Percentiles rank a stretch among this genome's conserved stretches.
phyloP scores from a whole-genome alignment of 2,113 vertebrate species.

The Oncorhynchus kisutch region DNA sequence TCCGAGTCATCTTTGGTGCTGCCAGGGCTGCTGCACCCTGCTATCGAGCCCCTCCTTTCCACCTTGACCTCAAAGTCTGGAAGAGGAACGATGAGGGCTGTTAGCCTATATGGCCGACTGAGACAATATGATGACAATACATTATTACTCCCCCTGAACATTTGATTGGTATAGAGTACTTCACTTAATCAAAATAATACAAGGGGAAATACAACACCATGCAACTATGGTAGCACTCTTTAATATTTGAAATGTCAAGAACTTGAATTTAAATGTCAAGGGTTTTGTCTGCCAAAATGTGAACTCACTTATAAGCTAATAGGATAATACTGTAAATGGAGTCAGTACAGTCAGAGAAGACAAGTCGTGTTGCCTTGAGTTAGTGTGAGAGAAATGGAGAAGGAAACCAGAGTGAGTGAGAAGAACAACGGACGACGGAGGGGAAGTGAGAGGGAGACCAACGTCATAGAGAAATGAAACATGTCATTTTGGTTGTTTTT shows the following conservation, averaged over 20 bases:
- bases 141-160: not conserved
- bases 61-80: slow-evolving; percentile 82
- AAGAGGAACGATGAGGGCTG: slow-evolving; percentile 22
- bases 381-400: slow-evolving; percentile 19
- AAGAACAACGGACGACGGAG: slow-evolving; percentile 19
- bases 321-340: not conserved
- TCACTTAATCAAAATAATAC: too few relatives aligned
- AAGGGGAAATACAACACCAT: too few relatives aligned
- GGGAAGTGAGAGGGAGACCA: slow-evolving; percentile 51
- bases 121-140: not conserved
- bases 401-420: slow-evolving; percentile 40
- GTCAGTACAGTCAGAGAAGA: slow-evolving; percentile 27
- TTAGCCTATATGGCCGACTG: too few relatives aligned
- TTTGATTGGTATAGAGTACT: not conserved
- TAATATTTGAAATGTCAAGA: not conserved
- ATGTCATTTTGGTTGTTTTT: slow-evolving; percentile 60
- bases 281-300: not conserved
- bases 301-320: not conserved
- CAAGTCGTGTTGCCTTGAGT: slow-evolving; percentile 20
- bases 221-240: too few relatives aligned
- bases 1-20: slow-evolving; percentile 84
- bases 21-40: slow-evolving; percentile 72
- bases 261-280: not conserved
- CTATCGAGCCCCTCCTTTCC: slow-evolving; percentile 73
- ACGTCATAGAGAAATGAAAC: slow-evolving; percentile 63